Conservation (phyloP, 2,888 invertebrate genomes). For the Piscicola geometra region DNA sequence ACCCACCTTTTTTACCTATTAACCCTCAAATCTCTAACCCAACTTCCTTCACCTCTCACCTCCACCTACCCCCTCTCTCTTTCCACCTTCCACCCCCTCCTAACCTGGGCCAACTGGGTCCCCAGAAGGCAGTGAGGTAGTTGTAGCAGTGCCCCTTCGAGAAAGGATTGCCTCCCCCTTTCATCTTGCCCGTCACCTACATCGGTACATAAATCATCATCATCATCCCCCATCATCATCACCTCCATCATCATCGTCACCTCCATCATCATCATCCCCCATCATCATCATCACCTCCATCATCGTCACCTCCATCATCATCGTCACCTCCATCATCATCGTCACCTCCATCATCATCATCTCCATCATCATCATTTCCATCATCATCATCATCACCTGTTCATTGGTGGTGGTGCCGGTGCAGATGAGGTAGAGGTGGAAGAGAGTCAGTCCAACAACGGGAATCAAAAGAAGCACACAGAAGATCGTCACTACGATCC, state of each 20-base stretch:
- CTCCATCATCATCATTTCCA: constrained; percentile 24
- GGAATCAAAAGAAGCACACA: constrained; percentile 76
- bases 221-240: constrained; percentile 27
- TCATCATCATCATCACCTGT: constrained; percentile 62
- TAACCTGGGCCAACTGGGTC: constrained; percentile 53
- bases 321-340: constrained; percentile 26
- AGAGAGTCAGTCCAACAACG: constrained; percentile 92
- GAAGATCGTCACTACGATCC: constrained; percentile 46
- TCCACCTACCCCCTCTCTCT: no score
- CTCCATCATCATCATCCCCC: constrained; percentile 34
- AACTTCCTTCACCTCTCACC: no score
- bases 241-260: constrained; percentile 38
- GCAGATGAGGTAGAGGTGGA: constrained; percentile 93
- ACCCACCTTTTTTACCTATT: neutral
- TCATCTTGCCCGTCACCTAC: constrained; percentile 91
- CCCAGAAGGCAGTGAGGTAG: constrained; percentile 89
- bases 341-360: constrained; percentile 27
- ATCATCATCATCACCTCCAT: constrained; percentile 30
- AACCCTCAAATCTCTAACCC: no score
- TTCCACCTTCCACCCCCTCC: no score
- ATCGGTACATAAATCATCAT: constrained; percentile 27
- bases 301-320: constrained; percentile 34
- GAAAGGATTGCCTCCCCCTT: constrained; percentile 96
- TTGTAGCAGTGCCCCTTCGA: constrained; percentile 90
- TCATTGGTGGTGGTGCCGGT: constrained; percentile 97